Evolutionary conservation across 92 coral and sea anemone species (phyloP).

Genomic region (Phenganax subtilis): DNA sequence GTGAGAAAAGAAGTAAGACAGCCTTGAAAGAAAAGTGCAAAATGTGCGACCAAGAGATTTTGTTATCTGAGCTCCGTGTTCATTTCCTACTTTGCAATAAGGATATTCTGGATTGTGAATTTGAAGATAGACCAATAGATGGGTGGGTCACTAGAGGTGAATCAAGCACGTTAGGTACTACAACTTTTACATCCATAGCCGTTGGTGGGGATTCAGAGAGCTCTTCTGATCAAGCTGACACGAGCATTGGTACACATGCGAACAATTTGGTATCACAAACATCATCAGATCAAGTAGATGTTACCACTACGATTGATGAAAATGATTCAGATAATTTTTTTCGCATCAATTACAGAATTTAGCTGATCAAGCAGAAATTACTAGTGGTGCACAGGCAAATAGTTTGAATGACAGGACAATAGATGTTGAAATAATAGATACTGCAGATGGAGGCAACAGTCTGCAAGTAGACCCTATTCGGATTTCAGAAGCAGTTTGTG

Average conservation of each 20-base stretch:
- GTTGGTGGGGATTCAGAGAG: background rate
- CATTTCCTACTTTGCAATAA: slow-evolving; percentile 39
- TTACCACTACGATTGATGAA: no score
- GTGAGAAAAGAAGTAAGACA: slow-evolving; percentile 39
- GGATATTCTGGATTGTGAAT: background rate
- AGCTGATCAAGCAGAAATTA: background rate
- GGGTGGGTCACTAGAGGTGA: background rate
- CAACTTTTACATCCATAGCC: no score
- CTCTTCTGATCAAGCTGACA: background rate
- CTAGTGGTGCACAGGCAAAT: background rate
- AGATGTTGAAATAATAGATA: background rate
- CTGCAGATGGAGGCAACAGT: no score
- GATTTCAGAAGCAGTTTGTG: background rate
- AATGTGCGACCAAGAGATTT: slow-evolving; percentile 40
- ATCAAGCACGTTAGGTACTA: background rate
- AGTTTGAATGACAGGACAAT: background rate
- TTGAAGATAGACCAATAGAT: background rate
- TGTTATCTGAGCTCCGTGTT: slow-evolving; percentile 43
- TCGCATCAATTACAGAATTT: no score
- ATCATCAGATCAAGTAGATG: no score
- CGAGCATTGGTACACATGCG: no score
- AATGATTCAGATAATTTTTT: no score
- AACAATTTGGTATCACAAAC: no score
- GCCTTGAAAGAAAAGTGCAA: slow-evolving; percentile 48
- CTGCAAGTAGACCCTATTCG: background rate